Base-by-base conservation (phyloP, 2,888 invertebrate species). In the Chrysodeixis includens region DNA sequence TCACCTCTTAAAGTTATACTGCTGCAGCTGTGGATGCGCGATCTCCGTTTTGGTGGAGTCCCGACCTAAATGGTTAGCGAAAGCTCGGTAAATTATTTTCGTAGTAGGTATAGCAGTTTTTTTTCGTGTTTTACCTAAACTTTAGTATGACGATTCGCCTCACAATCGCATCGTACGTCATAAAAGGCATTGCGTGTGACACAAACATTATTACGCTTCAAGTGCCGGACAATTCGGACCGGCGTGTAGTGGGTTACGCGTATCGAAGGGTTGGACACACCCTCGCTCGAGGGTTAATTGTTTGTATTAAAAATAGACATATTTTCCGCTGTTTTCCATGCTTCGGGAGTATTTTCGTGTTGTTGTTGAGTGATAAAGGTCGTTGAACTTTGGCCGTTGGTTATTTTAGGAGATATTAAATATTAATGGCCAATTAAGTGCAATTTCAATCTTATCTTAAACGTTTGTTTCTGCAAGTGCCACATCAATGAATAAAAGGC, bases 221-320 rank as follows among this genome's bases (percentile, higher is more conserved):
- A 66, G 65, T 64, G 49, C 66, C 58, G 70, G 82, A 72, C 79
- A 62, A 74, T 57, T 66, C 53, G 62, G 62, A 56, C 59, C 49
- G 56, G 55, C 57, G 16, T 30, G 55, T 26, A 73, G 72, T 73
- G 62, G 66, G 65, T 69, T 77, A 61, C 60, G 49, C 30, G 71
- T 66, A 71, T 73, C 70, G 71, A 71, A 77, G 83, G 83, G 82
- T 79, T 65, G 69, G 63, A 66, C 62, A 79, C 66, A 81, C 77
- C 79, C 80, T 82, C 65, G 70, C 59, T 71, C 59, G 78, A 81
- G 82, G 83, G 84, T 83, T 83, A 86, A 84, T 85, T 83, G 81
- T 77, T 70, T 67, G 70, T 61, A 66, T 72, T 76, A 76, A 81
- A 85, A 81, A 79, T 77, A 66, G 76, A 75, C 62, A 69, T 65